Percentiles rank a stretch among this genome's conserved stretches.
Conservation (phyloP, 2,113 vertebrate genomes). For the Phalacrocorax pelagicus region DNA sequence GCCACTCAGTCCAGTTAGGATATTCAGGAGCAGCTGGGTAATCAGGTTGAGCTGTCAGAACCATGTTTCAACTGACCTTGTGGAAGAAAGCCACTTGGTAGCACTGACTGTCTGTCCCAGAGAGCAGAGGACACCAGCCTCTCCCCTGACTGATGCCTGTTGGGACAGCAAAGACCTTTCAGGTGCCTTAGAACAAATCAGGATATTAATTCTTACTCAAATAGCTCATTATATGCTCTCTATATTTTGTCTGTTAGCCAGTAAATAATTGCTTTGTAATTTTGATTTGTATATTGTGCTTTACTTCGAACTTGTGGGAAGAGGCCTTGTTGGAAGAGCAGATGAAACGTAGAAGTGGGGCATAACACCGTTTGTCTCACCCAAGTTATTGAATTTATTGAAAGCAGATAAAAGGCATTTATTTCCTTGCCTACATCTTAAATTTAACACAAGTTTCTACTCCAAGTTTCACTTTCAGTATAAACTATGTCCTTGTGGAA, state of each 20-base stretch:
- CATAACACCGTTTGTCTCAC: neutral
- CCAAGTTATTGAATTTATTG: neutral
- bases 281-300: neutral
- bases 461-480: conserved; percentile 80
- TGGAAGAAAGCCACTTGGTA: neutral
- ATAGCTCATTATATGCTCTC: neutral
- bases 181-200: neutral
- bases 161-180: neutral
- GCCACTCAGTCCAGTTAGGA: neutral
- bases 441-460: conserved; percentile 77
- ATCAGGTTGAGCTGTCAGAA: neutral
- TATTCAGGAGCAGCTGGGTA: neutral
- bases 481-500: conserved; percentile 84
- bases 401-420: neutral
- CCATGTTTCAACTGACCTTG: neutral
- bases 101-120: neutral
- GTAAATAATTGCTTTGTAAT: neutral
- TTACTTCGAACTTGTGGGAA: neutral
- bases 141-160: neutral
- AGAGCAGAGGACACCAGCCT: neutral
- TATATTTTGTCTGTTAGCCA: neutral
- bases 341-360: neutral
- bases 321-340: neutral
- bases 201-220: neutral
- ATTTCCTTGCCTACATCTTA: neutral